Base-by-base conservation (phyloP, 37 sponge, comb jelly and placozoan genomes). In the Axinella damicornis region DNA sequence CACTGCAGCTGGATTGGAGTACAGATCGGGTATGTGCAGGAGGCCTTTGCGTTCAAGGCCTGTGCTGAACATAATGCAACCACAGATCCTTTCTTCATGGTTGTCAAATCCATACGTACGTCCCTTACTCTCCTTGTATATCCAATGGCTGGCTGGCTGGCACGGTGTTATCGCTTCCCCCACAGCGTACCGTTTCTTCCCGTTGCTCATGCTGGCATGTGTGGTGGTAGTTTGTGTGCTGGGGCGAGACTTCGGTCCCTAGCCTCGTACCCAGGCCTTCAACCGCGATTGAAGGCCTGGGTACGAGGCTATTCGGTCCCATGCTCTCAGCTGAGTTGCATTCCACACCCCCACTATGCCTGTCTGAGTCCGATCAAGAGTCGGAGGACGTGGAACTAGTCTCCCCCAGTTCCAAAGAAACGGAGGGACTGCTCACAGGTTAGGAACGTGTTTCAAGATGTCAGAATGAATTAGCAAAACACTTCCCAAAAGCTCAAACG, bases 141-240 rank as follows among this genome's bases (percentile, higher is more conserved):
- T n/a, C n/a, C n/a, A n/a, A n/a, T n/a, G n/a, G n/a, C n/a, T n/a
- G n/a, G n/a, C n/a, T n/a, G n/a, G n/a, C n/a, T n/a, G n/a, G n/a
- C n/a, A n/a, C n/a, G n/a, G n/a, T 13, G 30, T 28, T 72, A 22
- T 72, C 24, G 16, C 61, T 32, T 34, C 41, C 14, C 16, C 11
- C n/a, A 15, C 79, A 85, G 86, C 78, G 4, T 85, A 85, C 55
- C 74, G 86, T 1, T 85, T 85, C 78, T 74, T 87, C 34, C 87
- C 87, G 2, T 40, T 79, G 24, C 65, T 87, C n/a, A 69, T 87
- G 74, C 0, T 87, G 0, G 70, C 72, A 24, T 78, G 67, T 38
- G 68, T 73, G 21, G 17, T 79, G 22, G 9, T 87, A 5, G 68
- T 79, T 15, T n/a, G 74, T 37, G 5, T 87, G 9, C 60, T 85